Evolutionary conservation across 2,888 invertebrate species (phyloP).

Genomic region (Bombylius discolor): DNA sequence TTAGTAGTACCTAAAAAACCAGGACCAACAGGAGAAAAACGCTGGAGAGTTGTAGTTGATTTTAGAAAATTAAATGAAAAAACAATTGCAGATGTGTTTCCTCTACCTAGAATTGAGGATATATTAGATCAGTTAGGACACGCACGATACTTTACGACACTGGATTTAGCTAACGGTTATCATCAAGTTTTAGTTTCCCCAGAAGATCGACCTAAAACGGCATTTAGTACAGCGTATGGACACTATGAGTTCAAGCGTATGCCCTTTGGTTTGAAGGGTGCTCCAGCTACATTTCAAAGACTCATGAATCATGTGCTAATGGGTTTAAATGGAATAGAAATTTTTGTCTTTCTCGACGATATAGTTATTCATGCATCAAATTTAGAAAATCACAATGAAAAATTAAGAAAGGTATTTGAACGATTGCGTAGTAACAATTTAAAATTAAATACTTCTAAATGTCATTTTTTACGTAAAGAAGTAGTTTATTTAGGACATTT

Average conservation of each 20-base stretch:
- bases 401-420: slow-evolving; percentile 16
- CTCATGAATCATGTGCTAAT: slow-evolving; percentile 27
- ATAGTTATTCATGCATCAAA: slow-evolving; percentile 12
- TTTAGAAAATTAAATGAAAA: slow-evolving; percentile 5
- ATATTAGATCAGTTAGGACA: slow-evolving; percentile 14
- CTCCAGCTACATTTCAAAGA: slow-evolving; percentile 29
- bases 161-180: slow-evolving; percentile 13
- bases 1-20: too few relatives aligned
- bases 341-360: slow-evolving; percentile 9
- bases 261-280: slow-evolving; percentile 30
- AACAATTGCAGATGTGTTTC: slow-evolving; percentile 7
- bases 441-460: slow-evolving; percentile 19
- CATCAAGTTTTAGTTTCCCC: slow-evolving; percentile 11
- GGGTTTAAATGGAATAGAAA: slow-evolving; percentile 20
- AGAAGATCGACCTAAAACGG: slow-evolving; percentile 10
- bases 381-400: slow-evolving; percentile 18
- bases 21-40: too few relatives aligned
- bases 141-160: slow-evolving; percentile 10
- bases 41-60: too few relatives aligned
- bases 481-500: slow-evolving; percentile 18
- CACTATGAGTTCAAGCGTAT: slow-evolving; percentile 18
- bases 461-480: slow-evolving; percentile 17
- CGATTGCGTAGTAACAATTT: slow-evolving; percentile 14
- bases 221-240: slow-evolving; percentile 9
- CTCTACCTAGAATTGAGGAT: slow-evolving; percentile 10